These are phyloP conservation scores for Neomonachus schauinslandi DNA, from an alignment of 2,113 vertebrate genomes.

Conservation along the genomic window DNA sequence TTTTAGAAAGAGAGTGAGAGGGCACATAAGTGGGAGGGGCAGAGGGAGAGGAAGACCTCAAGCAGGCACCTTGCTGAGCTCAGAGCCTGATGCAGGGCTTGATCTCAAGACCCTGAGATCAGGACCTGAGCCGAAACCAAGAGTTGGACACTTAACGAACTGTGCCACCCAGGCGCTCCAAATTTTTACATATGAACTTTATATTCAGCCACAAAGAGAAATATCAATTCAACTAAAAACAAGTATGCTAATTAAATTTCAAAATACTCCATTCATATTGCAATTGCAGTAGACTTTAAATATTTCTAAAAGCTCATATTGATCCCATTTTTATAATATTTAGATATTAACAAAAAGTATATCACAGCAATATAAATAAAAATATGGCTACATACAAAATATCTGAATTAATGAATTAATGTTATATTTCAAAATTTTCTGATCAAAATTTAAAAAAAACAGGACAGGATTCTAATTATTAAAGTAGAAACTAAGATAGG, in stretches of 20 bases:
- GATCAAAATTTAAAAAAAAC: not conserved
- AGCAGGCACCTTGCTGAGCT: not conserved
- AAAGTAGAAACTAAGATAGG: not conserved
- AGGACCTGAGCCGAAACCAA: not conserved
- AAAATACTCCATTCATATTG: conserved; percentile 31
- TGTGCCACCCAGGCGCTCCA: not conserved
- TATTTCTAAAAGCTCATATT: not conserved
- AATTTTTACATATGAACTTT: not conserved
- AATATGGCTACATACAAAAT: not conserved
- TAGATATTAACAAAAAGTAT: conserved; percentile 1
- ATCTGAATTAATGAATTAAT: not conserved
- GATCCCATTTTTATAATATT: not conserved
- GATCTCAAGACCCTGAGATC: not conserved
- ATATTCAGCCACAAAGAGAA: conserved; percentile 41
- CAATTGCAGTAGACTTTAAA: conserved; percentile 40
- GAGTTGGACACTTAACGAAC: not conserved
- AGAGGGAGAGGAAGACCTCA: not conserved
- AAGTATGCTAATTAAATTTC: conserved; percentile 41
- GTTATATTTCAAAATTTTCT: not conserved
- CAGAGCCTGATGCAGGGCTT: not conserved
- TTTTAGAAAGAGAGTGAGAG: not conserved
- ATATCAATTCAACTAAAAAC: not conserved
- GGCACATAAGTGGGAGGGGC: not conserved
- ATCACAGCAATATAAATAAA: conserved; percentile 26
- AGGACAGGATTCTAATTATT: not conserved